Conservation (phyloP, 2,797 vertebrate genomes). For the Phylloscopus collybita region DNA sequence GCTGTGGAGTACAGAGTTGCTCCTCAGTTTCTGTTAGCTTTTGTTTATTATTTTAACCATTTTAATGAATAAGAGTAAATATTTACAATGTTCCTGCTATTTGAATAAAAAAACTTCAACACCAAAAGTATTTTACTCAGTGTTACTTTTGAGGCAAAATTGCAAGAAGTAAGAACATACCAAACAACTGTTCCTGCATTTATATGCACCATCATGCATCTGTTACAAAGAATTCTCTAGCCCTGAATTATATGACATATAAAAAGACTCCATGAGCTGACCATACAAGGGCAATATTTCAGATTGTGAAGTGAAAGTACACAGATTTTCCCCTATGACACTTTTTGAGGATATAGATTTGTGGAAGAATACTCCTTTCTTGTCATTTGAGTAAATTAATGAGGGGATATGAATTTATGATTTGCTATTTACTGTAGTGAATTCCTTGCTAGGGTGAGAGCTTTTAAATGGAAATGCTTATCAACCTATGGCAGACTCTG, state of each 20-base stretch:
- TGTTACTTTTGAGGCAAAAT: neutral
- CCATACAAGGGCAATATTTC: neutral
- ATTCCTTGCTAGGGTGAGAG: neutral
- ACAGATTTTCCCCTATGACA: neutral
- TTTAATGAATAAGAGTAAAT: neutral
- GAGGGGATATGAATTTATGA: neutral
- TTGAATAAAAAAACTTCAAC: neutral
- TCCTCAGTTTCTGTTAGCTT: neutral
- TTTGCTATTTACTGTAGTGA: neutral
- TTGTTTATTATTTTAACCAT: neutral
- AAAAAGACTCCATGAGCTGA: neutral
- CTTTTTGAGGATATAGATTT: neutral
- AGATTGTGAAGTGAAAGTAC: neutral
- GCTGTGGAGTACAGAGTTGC: neutral
- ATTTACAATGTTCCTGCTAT: neutral
- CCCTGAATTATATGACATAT: neutral
- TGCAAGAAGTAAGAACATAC: neutral
- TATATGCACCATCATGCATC: neutral
- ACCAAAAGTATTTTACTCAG: neutral
- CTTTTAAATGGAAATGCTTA: neutral
- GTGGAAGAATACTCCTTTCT: neutral
- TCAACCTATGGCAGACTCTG: neutral
- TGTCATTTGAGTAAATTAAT: neutral
- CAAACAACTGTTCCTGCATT: neutral
- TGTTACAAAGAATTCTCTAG: neutral